Evolutionary conservation across 2,888 invertebrate species (phyloP), one percentile per base, ranked within the genome.

Genomic region (Drosophila aldrichi): DNA sequence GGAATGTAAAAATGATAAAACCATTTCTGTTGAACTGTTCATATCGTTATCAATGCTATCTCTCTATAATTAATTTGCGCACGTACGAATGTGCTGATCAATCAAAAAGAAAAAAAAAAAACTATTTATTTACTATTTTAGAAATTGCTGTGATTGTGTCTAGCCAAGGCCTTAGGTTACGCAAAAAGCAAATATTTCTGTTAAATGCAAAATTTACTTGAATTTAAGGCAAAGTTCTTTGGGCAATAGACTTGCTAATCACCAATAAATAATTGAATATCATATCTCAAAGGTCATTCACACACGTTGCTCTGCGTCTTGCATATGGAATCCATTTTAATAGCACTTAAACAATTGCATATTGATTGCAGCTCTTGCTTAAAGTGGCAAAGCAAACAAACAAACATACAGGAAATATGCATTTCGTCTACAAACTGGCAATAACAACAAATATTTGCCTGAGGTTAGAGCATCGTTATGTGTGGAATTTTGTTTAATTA

Each of bases 401-500:
- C n/a, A 34, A 14, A n/a, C 12, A 25, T 10, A 12, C 10, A 6
- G 40, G 25, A n/a, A 18, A 14, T 10, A 20, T 29, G 60, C 44
- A 38, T 38, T 38, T 38, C 14, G 16, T 14, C 36, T 38, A 38
- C 14, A 14, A 57, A 58, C 52, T 41, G 40, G 14, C 25, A 67
- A 32, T 29, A 67, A 52, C 64, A 70, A 55, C 64, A 59, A 62
- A 67, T 51, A 32, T 7, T 52, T 18, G 51, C 69, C 44, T 61
- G 38, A 36, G 70, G 70, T 20, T 70, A 44, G 51, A 51, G 51
- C 49, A 52, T 46, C 40, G 69, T 61, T 61, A 60, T 75, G 56
- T 48, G 16, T 22, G 76, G 58, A 59, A 76, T 75, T 75, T 76
- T 76, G 59, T 46, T 75, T 76, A 63, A 75, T 75, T 75, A 61